Evolutionary conservation across 2,113 vertebrate species (phyloP).

Genomic region (Cryptomyrus ogoouensis): DNA sequence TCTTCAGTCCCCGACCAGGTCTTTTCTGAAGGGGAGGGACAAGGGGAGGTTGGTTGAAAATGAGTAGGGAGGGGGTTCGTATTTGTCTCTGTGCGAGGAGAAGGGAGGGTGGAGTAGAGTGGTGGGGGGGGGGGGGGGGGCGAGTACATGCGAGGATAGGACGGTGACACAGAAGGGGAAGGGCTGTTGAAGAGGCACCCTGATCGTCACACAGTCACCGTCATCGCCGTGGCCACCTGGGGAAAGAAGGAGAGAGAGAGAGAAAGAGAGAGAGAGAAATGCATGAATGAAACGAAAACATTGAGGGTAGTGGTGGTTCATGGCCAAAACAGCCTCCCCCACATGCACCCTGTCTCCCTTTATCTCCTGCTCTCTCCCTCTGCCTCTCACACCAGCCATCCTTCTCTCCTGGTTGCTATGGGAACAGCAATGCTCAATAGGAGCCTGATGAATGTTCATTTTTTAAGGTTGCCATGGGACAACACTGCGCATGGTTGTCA

Average conservation of each 20-base stretch:
- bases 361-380: slow-evolving; percentile 24
- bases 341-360: neutral
- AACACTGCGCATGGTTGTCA: slow-evolving; percentile 1
- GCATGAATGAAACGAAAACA: slow-evolving; percentile 26
- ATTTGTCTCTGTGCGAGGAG: neutral
- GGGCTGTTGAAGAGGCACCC: slow-evolving; percentile 28
- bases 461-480: slow-evolving; percentile 6
- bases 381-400: slow-evolving; percentile 34
- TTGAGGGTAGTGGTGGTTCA: slow-evolving; percentile 18
- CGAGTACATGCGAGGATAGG: neutral
- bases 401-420: slow-evolving; percentile 55
- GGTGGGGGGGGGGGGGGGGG: slow-evolving; percentile 9
- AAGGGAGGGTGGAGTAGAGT: neutral
- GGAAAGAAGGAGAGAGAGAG: neutral
- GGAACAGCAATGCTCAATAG: slow-evolving; percentile 55
- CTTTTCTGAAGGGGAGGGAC: neutral
- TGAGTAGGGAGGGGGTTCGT: neutral
- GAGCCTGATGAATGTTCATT: slow-evolving; percentile 33
- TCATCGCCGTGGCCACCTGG: slow-evolving; percentile 35
- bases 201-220: slow-evolving; percentile 31
- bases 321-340: slow-evolving; percentile 6
- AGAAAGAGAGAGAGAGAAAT: slow-evolving; percentile 10
- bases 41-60: neutral
- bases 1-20: slow-evolving; percentile 48
- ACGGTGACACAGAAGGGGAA: slow-evolving; percentile 31